phyloP scores from a whole-genome alignment of 2,888 invertebrate species.

The Geophilus truncorum region DNA sequence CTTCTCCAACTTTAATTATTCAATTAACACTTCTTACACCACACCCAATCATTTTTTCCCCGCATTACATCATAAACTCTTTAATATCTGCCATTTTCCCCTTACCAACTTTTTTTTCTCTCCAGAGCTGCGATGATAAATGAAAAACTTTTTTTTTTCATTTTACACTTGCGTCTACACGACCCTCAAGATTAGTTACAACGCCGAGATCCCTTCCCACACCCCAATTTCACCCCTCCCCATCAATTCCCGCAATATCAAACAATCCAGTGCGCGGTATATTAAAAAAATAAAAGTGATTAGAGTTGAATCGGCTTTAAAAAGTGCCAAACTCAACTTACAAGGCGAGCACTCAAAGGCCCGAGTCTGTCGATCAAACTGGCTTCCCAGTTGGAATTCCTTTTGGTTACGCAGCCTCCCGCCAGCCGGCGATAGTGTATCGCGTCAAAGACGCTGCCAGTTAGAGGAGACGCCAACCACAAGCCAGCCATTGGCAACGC shows the following conservation, averaged over 20 bases:
- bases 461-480: conserved; percentile 6
- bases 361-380: not conserved
- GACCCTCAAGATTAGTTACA: conserved; percentile 21
- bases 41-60: not conserved
- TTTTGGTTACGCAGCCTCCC: not conserved
- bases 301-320: not conserved
- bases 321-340: not conserved
- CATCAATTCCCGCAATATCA: not conserved
- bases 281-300: not conserved
- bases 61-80: not conserved
- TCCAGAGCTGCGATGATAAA: not conserved
- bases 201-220: not conserved
- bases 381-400: not conserved
- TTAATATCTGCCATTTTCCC: not conserved
- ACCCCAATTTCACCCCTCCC: not conserved
- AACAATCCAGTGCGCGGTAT: not conserved
- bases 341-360: conserved; percentile 4
- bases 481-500: conserved; percentile 21
- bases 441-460: conserved; percentile 8
- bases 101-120: not conserved
- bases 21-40: not conserved
- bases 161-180: not conserved
- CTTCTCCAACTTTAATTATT: not conserved
- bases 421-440: conserved; percentile 14
- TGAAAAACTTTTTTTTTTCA: conserved; percentile 11